Conservation (phyloP, 1,140 invertebrate genomes). For the Drosophila insularis region DNA sequence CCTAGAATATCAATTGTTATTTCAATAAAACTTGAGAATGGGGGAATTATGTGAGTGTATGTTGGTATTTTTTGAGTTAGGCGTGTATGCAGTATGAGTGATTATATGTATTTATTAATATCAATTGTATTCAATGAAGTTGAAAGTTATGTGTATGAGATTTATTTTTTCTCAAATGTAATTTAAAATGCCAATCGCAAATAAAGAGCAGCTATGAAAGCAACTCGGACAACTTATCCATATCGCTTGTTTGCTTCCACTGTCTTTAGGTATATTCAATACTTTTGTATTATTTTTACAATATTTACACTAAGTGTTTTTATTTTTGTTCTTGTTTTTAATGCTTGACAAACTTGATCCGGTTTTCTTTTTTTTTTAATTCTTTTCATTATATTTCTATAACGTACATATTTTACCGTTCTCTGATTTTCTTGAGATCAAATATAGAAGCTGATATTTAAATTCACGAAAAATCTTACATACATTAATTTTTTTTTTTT, state of each 20-base stretch:
- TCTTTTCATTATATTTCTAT: conserved; percentile 18
- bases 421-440: conserved; percentile 63
- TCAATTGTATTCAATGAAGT: conserved; percentile 48
- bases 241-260: neutral
- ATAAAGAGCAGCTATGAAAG: conserved; percentile 42
- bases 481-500: too few relatives aligned
- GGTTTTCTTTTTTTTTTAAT: conserved; percentile 18
- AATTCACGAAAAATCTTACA: conserved; percentile 57
- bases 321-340: conserved; percentile 5
- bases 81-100: conserved; percentile 26
- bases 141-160: conserved; percentile 25
- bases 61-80: conserved; percentile 12
- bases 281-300: conserved; percentile 69
- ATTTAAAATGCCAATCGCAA: conserved; percentile 71
- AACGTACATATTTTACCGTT: conserved; percentile 1
- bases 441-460: conserved; percentile 72
- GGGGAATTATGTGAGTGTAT: conserved; percentile 11
- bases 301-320: conserved; percentile 78
- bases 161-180: conserved; percentile 43
- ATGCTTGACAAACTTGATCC: conserved; percentile 32
- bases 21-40: conserved; percentile 15
- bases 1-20: conserved; percentile 32
- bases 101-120: conserved; percentile 25
- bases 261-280: conserved; percentile 59
- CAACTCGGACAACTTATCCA: neutral